These are phyloP conservation scores for Leptocoma aspasia DNA, from an alignment of 2,113 vertebrate species.

Conservation along the genomic window DNA sequence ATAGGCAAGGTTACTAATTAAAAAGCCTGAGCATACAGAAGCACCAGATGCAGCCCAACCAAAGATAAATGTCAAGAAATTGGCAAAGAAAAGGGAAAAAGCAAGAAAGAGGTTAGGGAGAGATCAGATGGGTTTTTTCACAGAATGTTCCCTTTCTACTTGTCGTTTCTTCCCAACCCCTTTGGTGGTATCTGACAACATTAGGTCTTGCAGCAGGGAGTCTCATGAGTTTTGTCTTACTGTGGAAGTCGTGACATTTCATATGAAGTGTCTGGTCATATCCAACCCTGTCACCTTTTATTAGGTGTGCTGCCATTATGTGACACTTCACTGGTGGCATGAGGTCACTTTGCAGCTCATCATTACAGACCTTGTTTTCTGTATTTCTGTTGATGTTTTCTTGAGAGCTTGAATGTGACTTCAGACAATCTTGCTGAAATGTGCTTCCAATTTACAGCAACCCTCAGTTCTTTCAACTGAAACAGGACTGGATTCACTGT, in stretches of 20 bases:
- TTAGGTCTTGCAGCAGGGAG: background rate
- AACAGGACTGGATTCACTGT: background rate
- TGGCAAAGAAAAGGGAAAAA: background rate
- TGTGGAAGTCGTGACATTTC: background rate
- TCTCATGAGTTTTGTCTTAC: background rate
- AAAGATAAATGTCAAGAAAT: constrained; percentile 60
- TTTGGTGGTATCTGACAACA: background rate
- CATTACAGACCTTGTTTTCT: background rate
- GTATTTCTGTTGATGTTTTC: background rate
- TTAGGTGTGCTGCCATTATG: background rate
- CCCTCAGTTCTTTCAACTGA: background rate
- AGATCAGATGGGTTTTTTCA: background rate
- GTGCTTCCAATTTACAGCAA: background rate
- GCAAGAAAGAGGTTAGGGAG: constrained; percentile 11
- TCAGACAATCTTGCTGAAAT: background rate
- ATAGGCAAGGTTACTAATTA: constrained; percentile 55
- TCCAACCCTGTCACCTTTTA: background rate
- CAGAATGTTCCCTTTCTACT: constrained; percentile 11
- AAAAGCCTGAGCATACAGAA: constrained; percentile 20
- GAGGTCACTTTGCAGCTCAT: background rate
- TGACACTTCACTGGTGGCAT: background rate
- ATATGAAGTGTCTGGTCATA: background rate
- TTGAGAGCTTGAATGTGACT: background rate
- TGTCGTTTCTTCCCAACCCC: background rate
- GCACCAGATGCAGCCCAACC: constrained; percentile 27